Conservation (phyloP, 2,797 vertebrate genomes). For the Acanthornis magna region DNA sequence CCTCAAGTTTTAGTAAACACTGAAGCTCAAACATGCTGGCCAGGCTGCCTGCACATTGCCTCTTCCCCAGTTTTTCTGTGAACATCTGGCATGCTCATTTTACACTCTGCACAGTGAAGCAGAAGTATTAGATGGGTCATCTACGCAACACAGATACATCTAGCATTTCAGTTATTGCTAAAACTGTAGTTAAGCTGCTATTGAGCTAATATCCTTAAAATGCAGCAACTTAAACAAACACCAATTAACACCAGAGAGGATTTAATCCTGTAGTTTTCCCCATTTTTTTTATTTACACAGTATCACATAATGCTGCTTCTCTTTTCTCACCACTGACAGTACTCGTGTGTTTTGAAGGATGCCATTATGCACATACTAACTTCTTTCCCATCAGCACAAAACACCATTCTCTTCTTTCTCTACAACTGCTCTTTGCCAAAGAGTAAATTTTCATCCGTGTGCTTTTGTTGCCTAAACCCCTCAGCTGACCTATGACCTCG, state of each 20-base stretch:
- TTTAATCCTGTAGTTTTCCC: neutral
- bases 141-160: rapidly evolving
- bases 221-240: neutral
- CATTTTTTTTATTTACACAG: neutral
- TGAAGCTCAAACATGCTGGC: rapidly evolving
- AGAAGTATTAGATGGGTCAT: neutral
- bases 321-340: neutral
- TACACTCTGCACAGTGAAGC: neutral
- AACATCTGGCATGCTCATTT: neutral
- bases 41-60: neutral
- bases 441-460: neutral
- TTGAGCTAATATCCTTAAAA: neutral
- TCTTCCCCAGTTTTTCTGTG: neutral
- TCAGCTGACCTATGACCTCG: neutral
- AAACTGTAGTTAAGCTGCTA: neutral
- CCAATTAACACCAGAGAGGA: neutral
- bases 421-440: neutral
- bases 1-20: neutral
- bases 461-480: constrained; percentile 2
- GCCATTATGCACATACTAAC: neutral
- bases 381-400: neutral
- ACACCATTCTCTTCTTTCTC: neutral
- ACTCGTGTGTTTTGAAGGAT: neutral
- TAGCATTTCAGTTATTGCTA: neutral
- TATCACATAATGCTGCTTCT: neutral